Base-by-base conservation (phyloP, 1,140 invertebrate species). In the Colletes gigas region DNA sequence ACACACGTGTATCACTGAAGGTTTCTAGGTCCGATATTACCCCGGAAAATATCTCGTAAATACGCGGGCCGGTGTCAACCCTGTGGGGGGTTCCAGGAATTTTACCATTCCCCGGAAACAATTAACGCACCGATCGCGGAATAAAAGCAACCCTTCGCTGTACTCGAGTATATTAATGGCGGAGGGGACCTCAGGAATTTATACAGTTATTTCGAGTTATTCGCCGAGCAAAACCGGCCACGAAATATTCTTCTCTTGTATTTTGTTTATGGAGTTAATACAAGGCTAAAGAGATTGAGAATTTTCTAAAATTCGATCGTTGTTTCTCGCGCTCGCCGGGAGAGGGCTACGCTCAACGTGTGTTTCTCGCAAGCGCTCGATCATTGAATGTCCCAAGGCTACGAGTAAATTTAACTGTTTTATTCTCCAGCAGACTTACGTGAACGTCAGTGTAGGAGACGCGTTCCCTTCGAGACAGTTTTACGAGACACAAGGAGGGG, bases 41-140 rank as follows among this genome's bases (percentile, higher is more conserved):
- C 81, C 30, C 69, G 83, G 84, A 85, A 89, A 88, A 92, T 91
- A 91, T 91, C 85, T 87, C 87, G 86, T 89, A 89, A 91, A 90
- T 90, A 87, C 90, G 87, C 83, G 81, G 83, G 83, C 81, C 65
- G 30, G 69, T 69, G 71, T 80, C 80, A 76, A 83, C 81, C 78
- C 68, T 71, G 79, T 77, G 78, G 63, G 17, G 30, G 87, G 82
- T 85, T 88, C 87, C 83, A 75, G 83, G 85, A 88, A 89, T 87
- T 89, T 78, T 81, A 47, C 62, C 81, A 83, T 69, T 57, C 59
- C 81, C 41, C 12, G 7, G 41, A 8, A 44, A 57, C 60, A 79
- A 79, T 79, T 79, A 79, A 79, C 77, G 52, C 60, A 19, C 41
- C 41, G 30, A 4, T 57, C 7, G 17, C 15, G 6, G 21, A 70